A percentile compares a stretch with the other conserved stretches of the same genome.
These are phyloP conservation scores for Ophthalmolycus amberensis DNA, from an alignment of 2,113 vertebrate species.

Conservation along the genomic window DNA sequence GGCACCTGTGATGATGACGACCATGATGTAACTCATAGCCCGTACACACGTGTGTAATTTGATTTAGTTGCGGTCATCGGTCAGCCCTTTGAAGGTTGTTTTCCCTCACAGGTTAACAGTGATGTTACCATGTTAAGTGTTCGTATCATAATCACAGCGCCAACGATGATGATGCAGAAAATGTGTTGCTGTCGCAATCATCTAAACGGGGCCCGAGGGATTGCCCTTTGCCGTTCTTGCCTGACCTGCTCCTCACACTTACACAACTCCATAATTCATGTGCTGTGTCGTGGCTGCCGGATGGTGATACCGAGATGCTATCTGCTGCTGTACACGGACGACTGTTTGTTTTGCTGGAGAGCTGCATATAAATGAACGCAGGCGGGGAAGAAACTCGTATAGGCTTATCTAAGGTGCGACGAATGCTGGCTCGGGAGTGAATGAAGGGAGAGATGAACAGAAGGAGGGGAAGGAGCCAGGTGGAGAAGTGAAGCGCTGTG, in stretches of 20 bases:
- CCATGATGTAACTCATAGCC: not conserved
- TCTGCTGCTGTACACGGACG: constrained; percentile 63
- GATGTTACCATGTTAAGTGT: not conserved
- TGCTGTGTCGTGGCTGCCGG: constrained; percentile 48
- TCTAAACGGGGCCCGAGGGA: constrained; percentile 46
- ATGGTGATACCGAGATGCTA: constrained; percentile 65
- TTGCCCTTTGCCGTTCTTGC: constrained; percentile 46
- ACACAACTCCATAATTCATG: constrained; percentile 76
- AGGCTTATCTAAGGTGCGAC: constrained; percentile 60
- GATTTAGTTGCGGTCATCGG: constrained; percentile 11
- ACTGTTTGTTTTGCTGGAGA: constrained; percentile 70
- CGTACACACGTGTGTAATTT: constrained; percentile 9
- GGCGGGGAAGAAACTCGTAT: constrained; percentile 45
- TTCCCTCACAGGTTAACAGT: constrained; percentile 3
- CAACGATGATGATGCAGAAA: constrained; percentile 47
- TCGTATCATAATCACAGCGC: constrained; percentile 20
- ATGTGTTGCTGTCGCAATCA: constrained; percentile 47
- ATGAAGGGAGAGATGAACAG: constrained; percentile 55
- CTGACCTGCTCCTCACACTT: constrained; percentile 50
- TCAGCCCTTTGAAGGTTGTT: constrained; percentile 11
- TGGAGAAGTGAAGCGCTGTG: constrained; percentile 45
- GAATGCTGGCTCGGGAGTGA: constrained; percentile 44
- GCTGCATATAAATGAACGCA: constrained; percentile 71
- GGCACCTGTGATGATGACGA: constrained; percentile 16
- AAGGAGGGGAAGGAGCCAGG: constrained; percentile 62